These are phyloP conservation scores for Leptodactylus fallax DNA, from an alignment of 2,797 vertebrate genomes.

Conservation along the genomic window DNA sequence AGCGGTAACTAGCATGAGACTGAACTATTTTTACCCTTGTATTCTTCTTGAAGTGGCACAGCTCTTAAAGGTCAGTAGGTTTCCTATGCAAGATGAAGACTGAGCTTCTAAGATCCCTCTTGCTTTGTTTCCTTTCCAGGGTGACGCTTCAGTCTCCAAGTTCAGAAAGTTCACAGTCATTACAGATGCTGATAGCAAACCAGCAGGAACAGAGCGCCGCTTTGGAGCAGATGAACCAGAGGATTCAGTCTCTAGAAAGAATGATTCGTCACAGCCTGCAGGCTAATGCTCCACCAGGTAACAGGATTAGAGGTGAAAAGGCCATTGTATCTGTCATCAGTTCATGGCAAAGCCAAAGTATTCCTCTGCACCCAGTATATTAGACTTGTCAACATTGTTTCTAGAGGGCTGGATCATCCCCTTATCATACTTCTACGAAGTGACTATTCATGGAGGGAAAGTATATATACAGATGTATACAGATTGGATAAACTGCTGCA, in stretches of 20 bases:
- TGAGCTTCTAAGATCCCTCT: conserved; percentile 8
- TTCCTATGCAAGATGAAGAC: conserved; percentile 4
- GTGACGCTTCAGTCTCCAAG: conserved; percentile 15
- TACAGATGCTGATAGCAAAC: conserved; percentile 29
- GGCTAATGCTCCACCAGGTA: conserved; percentile 43
- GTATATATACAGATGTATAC: too few species aligned
- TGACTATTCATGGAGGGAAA: neutral
- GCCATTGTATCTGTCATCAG: neutral
- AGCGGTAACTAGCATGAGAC: neutral
- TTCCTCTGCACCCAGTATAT: neutral
- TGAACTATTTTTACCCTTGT: conserved; percentile 20
- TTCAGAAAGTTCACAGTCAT: conserved; percentile 25
- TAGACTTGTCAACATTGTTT: neutral
- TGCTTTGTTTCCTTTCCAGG: conserved; percentile 29
- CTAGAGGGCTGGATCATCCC: neutral
- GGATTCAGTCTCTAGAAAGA: conserved; percentile 45
- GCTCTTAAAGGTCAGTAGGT: neutral
- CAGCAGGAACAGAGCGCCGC: conserved; percentile 48
- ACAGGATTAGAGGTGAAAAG: conserved; percentile 40
- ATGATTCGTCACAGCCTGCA: conserved; percentile 44
- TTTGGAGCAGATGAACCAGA: conserved; percentile 46
- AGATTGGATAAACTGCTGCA: too few species aligned
- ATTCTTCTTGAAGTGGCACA: neutral
- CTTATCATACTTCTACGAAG: neutral
- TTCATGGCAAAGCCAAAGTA: neutral